These are phyloP conservation scores for Pachycephala philippinensis DNA, from an alignment of 2,113 vertebrate species.

Conservation along the genomic window DNA sequence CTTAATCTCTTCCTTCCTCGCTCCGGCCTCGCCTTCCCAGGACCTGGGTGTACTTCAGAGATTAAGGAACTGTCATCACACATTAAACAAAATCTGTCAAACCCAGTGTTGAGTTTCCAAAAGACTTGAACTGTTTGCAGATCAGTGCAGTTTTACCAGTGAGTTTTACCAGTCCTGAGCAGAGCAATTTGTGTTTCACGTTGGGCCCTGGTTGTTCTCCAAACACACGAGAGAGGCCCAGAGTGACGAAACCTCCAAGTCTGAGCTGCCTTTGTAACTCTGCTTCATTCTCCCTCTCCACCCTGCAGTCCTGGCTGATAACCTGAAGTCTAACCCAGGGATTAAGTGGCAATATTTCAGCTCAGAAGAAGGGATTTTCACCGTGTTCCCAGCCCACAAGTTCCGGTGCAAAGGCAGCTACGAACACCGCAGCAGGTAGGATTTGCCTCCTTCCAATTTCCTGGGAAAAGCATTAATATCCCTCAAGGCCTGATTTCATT, in stretches of 20 bases:
- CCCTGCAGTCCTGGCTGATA: conserved; percentile 90
- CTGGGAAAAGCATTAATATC: not conserved
- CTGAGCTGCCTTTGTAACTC: not conserved
- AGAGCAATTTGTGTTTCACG: not conserved
- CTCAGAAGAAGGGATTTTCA: conserved; percentile 98
- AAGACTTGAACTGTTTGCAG: not conserved
- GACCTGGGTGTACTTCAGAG: not conserved
- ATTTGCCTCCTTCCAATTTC: not conserved
- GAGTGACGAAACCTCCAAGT: not conserved
- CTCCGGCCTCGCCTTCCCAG: not conserved
- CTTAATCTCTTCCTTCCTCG: not conserved
- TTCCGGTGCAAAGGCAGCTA: conserved; percentile 95
- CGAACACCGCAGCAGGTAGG: conserved; percentile 95
- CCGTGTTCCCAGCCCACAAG: conserved; percentile 96
- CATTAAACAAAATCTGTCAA: not conserved
- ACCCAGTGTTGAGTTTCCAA: not conserved
- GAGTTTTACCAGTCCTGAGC: not conserved
- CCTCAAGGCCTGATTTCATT: not conserved
- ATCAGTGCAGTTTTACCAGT: not conserved
- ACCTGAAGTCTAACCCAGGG: conserved; percentile 97
- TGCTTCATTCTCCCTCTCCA: not conserved
- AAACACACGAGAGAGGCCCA: not conserved
- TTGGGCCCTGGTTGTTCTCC: not conserved
- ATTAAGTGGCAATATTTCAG: conserved; percentile 99
- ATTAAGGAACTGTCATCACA: not conserved